phyloP scores from a whole-genome alignment of 2,113 vertebrate genomes.

The Hypocryptadius cinnamomeus region DNA sequence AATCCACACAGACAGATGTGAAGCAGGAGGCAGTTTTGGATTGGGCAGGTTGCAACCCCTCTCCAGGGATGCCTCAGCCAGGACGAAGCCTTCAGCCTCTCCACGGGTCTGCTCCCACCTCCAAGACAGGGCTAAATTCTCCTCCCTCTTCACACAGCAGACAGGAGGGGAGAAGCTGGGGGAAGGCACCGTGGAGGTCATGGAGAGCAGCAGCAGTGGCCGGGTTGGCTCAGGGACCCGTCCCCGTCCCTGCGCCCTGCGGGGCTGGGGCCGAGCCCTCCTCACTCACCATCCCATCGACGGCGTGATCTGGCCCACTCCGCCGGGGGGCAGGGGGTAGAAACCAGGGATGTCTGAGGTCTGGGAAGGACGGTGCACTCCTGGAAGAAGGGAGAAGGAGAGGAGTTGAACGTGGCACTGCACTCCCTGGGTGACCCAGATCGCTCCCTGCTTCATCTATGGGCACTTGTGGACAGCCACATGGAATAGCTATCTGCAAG shows the following conservation, averaged over 20 bases:
- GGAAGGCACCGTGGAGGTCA: background rate
- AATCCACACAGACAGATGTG: background rate
- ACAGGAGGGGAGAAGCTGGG: background rate
- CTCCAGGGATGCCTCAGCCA: background rate
- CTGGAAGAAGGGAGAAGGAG: constrained; percentile 60
- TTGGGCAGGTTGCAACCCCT: background rate
- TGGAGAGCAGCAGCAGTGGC: rapidly evolving
- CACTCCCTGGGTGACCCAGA: rapidly evolving
- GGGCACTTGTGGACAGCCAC: background rate
- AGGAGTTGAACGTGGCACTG: background rate
- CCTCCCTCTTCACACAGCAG: background rate
- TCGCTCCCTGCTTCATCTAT: rapidly evolving
- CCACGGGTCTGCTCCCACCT: background rate
- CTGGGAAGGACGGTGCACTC: constrained; percentile 87
- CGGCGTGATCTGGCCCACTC: constrained; percentile 89
- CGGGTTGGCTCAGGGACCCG: background rate
- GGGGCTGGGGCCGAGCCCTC: background rate
- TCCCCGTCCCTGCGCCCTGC: rapidly evolving
- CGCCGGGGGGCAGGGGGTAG: constrained; percentile 88
- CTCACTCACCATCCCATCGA: constrained; percentile 95
- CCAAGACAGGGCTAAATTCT: background rate
- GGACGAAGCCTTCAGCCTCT: background rate
- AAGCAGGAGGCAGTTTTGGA: background rate
- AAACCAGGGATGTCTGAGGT: constrained; percentile 90
- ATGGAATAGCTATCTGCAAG: background rate